These are phyloP conservation scores for Troides aeacus DNA, from an alignment of 2,888 invertebrate species.

Conservation along the genomic window DNA sequence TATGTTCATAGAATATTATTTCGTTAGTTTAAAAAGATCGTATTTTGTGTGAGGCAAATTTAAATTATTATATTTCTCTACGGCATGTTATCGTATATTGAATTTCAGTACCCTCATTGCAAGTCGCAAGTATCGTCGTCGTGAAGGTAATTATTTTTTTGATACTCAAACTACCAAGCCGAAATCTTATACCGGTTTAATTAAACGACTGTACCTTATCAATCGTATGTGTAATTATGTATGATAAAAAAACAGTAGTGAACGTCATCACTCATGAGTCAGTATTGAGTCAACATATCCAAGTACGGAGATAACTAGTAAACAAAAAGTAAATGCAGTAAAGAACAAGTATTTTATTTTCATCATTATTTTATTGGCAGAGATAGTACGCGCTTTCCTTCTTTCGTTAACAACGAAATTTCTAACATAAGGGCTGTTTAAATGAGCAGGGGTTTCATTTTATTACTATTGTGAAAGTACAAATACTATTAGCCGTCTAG, in stretches of 20 bases:
- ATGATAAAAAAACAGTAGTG: not conserved
- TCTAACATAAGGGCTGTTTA: not conserved
- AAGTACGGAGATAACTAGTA: slow-evolving; percentile 1
- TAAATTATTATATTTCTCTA: too few species aligned
- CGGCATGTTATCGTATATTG: too few species aligned
- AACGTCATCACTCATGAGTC: not conserved
- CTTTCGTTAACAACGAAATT: not conserved
- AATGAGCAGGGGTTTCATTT: not conserved
- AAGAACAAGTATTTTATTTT: not conserved
- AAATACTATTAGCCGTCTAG: not conserved
- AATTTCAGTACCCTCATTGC: too few species aligned
- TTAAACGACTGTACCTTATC: not conserved
- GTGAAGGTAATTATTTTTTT: not conserved
- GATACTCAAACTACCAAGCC: not conserved
- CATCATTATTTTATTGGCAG: not conserved
- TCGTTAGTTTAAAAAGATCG: too few species aligned
- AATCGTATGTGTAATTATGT: not conserved
- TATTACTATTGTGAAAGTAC: not conserved
- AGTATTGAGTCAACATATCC: slow-evolving; percentile 2
- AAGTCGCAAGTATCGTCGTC: too few species aligned
- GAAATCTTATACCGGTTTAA: not conserved
- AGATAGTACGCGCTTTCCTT: not conserved
- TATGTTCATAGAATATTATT: too few species aligned
- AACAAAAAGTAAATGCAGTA: not conserved
- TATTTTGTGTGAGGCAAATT: too few species aligned